Base-by-base conservation (phyloP, 2,888 invertebrate species). In the Caenorhabditis imperialis region DNA sequence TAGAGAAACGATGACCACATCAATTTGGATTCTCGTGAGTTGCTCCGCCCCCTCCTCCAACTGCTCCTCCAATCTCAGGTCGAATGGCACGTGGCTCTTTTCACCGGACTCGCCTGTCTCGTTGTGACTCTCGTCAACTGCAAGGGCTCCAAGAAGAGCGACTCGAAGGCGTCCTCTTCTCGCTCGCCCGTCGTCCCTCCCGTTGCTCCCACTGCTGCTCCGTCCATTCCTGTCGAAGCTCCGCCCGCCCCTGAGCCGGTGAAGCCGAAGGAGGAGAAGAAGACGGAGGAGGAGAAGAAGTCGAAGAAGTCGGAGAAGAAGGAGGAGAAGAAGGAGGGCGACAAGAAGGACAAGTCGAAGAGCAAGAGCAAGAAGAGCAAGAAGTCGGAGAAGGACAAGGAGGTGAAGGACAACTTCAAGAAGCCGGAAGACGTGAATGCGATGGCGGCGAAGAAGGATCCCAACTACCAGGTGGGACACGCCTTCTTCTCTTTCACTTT, bases 381-480 rank as follows among this genome's bases (percentile, higher is more conserved):
- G 23, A 40, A 25, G 8, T 16, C n/a, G 7, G 47, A 47, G 30
- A 70, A 74, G 48, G 60, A 61, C 23, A 27, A 30, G 37, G 70
- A 62, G 23, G 53, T 45, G 1, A 62, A 61, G 54, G 72, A 77
- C 16, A 48, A 33, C 10, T 76, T 76, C 51, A 51, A 65, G 23
- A 70, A 76, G 47, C 67, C 78, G 33, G 67, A 75, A 14, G 62
- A 75, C 20, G 58, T 65, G 20, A 62, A 60, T 16, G 55, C 54
- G 12, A 58, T 74, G 45, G 77, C 65, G 7, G 67, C 70, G 4
- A 60, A 62, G 20, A 79, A 79, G 47, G 75, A 79, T 53, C 76
- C 77, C 3, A 74, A 79, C 25, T 79, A 79, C 55, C 65, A 58
- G 57, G 58, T 58, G 1, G 27, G 4, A 35, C 20, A 14, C 23